Evolutionary conservation across 1,140 invertebrate genomes (phyloP).

Genomic region (Aphis gossypii): DNA sequence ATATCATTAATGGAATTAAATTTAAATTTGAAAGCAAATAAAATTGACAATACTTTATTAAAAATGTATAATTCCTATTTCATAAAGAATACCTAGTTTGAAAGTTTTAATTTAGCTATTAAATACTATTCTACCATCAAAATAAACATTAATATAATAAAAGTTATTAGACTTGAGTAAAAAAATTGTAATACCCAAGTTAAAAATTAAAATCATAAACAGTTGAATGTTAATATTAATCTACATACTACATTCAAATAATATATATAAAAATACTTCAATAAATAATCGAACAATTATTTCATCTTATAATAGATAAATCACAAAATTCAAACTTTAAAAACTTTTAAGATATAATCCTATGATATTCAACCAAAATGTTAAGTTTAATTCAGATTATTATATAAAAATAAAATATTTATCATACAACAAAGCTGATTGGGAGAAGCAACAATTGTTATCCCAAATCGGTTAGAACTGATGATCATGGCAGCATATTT

Average conservation of each 20-base stretch:
- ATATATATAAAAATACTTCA: neutral
- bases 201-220: neutral
- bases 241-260: neutral
- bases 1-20: neutral
- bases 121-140: neutral
- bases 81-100: neutral
- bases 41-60: neutral
- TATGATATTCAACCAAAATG: neutral
- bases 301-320: neutral
- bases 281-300: neutral
- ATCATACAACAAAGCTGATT: constrained; percentile 47
- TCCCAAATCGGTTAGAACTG: constrained; percentile 29
- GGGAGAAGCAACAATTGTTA: constrained; percentile 31
- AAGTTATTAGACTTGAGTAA: neutral
- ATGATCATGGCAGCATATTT: neutral
- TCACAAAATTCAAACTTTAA: neutral
- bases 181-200: neutral
- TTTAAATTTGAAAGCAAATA: neutral
- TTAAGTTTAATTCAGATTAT: neutral
- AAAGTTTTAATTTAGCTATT: neutral
- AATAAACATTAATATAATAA: neutral
- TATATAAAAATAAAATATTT: neutral
- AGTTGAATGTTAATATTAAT: neutral
- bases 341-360: neutral
- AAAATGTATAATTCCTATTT: neutral